Evolutionary conservation across 2,113 vertebrate species (phyloP), one percentile per base, ranked within the genome.

Genomic region (Oryzias celebensis): DNA sequence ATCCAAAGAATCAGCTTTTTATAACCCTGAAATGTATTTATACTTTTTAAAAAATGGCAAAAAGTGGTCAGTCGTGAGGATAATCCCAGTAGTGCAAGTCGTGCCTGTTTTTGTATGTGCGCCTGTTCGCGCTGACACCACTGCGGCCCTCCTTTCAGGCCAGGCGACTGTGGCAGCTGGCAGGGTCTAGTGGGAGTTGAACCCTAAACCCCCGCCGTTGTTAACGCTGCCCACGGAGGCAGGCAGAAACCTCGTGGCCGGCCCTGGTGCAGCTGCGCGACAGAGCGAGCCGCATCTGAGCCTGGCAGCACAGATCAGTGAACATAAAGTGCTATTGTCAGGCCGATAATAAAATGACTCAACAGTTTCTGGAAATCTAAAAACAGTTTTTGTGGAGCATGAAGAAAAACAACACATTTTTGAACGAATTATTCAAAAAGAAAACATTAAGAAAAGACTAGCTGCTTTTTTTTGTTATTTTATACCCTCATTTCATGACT

Each of bases 261-360:
- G 22, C 54, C 62, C 22, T 26, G 70, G 42, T 70, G 50, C 71
- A 67, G 67, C 70, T 80, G 64, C 43, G 55, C 51, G 47, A 17
- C 16, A 17, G 45, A 17, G 45, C 8, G 45, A 7, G 45, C 51
- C 49, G 28, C 82, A 81, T 70, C 82, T 85, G 83, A 78, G 71
- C 62, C 78, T 55, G 63, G 17, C 42, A 48, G 54, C 76, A 82
- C 74, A 84, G 70, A 78, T 81, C 78, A 79, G 67, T 73, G 72
- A 78, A 48, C 72, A 71, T 62, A 72, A 80, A 71, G 44, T 55
- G 63, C 14, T 14, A 56, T 24, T 28, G 31, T 58, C 43, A 58
- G 43, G 44, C 20, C 20, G n/a, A 3, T 5, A 50, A 56, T 53
- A 71, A 57, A 53, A 56, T 50, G 57, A 57, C 52, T 54, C 50